Evolutionary conservation across 1,140 invertebrate species (phyloP).

Genomic region (Elymnias hypermnestra): DNA sequence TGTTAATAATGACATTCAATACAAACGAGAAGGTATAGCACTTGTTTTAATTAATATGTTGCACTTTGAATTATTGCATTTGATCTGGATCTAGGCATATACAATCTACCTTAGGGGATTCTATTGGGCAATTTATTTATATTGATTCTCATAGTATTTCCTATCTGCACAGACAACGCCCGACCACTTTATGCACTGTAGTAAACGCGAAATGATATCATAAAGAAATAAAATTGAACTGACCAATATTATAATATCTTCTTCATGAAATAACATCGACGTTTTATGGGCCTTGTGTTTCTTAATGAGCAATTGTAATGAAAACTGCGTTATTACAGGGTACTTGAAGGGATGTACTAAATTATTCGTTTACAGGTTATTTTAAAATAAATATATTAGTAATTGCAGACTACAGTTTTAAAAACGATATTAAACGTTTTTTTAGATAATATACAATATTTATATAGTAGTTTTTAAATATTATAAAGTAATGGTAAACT

Average conservation of each 20-base stretch:
- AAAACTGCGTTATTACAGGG: background rate
- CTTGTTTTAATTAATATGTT: slow-evolving; percentile 67
- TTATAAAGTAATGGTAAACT: too few relatives aligned
- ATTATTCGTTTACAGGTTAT: too few relatives aligned
- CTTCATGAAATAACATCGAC: slow-evolving; percentile 21
- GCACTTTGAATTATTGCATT: slow-evolving; percentile 60
- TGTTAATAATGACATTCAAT: slow-evolving; percentile 16
- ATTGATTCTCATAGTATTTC: slow-evolving; percentile 64
- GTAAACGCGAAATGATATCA: slow-evolving; percentile 47
- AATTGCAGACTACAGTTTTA: too few relatives aligned
- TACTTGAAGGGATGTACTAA: background rate
- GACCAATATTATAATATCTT: slow-evolving; percentile 35
- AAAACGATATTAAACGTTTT: too few relatives aligned
- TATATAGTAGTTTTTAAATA: too few relatives aligned
- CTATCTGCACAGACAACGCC: slow-evolving; percentile 53
- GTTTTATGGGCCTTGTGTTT: slow-evolving; percentile 6
- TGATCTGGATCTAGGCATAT: slow-evolving; percentile 40
- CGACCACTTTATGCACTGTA: slow-evolving; percentile 54
- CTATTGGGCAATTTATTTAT: slow-evolving; percentile 70
- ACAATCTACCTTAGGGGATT: slow-evolving; percentile 51
- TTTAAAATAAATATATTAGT: too few relatives aligned
- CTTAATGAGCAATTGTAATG: background rate
- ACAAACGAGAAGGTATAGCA: slow-evolving; percentile 49
- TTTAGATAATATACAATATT: too few relatives aligned
- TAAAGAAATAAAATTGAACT: slow-evolving; percentile 47